Percentiles rank a stretch among this genome's conserved stretches.
Conservation (phyloP, 92 coral and sea anemone species). For the Isaurus tuberculatus region DNA sequence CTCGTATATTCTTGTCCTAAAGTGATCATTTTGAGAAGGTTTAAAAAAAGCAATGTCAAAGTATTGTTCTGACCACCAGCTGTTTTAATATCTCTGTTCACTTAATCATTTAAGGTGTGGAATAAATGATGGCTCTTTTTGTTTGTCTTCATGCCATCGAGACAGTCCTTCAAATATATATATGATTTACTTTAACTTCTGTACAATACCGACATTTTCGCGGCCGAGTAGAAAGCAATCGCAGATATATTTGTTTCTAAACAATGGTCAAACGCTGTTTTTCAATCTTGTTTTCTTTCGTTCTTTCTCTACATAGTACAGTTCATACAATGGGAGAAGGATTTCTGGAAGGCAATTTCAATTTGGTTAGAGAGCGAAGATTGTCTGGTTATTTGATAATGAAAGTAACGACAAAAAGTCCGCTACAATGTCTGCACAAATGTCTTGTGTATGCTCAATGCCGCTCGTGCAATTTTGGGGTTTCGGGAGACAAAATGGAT, state of each 20-base stretch:
- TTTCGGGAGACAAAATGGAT: not conserved
- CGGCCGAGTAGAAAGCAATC: not conserved
- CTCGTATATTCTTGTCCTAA: not conserved
- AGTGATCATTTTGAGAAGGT: not conserved
- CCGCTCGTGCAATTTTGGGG: constrained; percentile 16
- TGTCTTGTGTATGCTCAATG: not conserved
- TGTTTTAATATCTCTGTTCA: not conserved
- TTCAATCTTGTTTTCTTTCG: not conserved
- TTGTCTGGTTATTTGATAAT: not conserved
- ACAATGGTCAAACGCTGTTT: not conserved
- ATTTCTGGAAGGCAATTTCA: constrained; percentile 1
- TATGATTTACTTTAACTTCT: not conserved
- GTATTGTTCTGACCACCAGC: not conserved
- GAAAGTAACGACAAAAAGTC: not conserved
- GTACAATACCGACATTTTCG: not conserved
- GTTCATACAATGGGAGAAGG: not conserved
- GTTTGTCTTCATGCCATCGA: not conserved
- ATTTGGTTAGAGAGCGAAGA: not conserved
- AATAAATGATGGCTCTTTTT: not conserved
- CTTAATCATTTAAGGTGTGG: not conserved
- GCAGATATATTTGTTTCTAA: not conserved
- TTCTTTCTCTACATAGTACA: not conserved
- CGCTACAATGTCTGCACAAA: constrained; percentile 6
- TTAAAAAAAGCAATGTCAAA: not conserved
- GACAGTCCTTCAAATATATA: constrained; percentile 8